Evolutionary conservation across 1,140 invertebrate genomes (phyloP).

Genomic region (Sinella curviseta): DNA sequence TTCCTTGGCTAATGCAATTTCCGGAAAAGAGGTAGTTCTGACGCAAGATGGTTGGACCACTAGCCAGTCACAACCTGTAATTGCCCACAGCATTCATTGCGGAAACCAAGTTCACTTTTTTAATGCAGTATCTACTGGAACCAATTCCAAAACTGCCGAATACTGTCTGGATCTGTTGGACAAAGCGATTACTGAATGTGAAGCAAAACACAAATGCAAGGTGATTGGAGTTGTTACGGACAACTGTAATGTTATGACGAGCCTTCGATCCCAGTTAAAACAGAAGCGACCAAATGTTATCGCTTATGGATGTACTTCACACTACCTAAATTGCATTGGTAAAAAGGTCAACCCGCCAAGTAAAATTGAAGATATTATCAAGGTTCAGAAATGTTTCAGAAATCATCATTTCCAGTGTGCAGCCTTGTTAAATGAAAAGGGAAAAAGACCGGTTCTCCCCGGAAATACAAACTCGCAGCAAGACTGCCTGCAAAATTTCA

Average conservation of each 20-base stretch:
- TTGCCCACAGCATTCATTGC: conserved; percentile 10
- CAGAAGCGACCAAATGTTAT: background rate
- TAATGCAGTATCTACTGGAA: background rate
- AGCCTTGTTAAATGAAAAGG: background rate
- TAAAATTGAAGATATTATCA: background rate
- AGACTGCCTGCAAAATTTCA: conserved; percentile 10
- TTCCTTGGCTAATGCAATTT: background rate
- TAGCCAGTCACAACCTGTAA: conserved; percentile 1
- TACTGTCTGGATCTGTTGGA: background rate
- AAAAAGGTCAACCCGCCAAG: background rate
- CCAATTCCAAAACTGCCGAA: background rate
- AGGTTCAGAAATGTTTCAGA: conserved; percentile 25
- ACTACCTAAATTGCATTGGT: conserved; percentile 25
- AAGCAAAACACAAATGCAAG: background rate
- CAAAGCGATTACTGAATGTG: background rate
- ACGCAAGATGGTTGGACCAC: conserved; percentile 24
- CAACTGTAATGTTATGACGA: background rate
- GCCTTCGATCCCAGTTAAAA: background rate
- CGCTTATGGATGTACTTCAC: conserved; percentile 22
- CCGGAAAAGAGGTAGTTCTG: background rate
- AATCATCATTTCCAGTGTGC: conserved; percentile 6
- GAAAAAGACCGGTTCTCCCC: background rate
- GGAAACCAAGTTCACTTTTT: background rate
- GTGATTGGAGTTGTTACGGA: background rate
- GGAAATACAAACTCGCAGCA: background rate